Evolutionary conservation across 2,797 vertebrate genomes (phyloP).

Genomic region (Antrozous pallidus): DNA sequence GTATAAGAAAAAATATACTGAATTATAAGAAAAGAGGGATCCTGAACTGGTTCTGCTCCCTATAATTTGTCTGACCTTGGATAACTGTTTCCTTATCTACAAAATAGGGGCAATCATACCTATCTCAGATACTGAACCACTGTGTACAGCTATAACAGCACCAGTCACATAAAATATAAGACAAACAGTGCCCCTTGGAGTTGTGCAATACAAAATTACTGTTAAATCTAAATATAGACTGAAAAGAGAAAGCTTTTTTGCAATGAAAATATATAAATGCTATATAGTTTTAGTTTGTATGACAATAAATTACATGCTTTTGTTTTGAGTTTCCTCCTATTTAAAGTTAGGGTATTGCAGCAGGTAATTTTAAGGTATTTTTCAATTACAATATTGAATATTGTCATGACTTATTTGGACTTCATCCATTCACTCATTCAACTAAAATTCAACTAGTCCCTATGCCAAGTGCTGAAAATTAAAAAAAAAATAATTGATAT

Average conservation of each 20-base stretch:
- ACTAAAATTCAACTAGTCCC: not conserved
- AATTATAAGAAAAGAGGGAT: not conserved
- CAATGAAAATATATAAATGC: not conserved
- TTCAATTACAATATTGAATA: conserved; percentile 21
- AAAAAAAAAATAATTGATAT: not conserved
- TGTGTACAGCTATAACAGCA: not conserved
- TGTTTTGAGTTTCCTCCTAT: not conserved
- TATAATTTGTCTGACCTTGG: not conserved
- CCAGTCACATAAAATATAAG: not conserved
- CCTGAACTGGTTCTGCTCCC: not conserved
- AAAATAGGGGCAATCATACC: not conserved
- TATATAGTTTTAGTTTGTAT: conserved; percentile 1
- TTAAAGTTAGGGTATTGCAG: not conserved
- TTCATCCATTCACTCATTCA: conserved; percentile 19
- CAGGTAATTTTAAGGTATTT: not conserved
- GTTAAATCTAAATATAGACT: not conserved
- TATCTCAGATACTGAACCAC: not conserved
- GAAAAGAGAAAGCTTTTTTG: not conserved
- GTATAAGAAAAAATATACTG: not conserved
- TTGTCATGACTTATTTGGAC: not conserved
- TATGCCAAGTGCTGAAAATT: conserved; percentile 1
- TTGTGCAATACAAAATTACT: not conserved
- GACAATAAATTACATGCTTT: not conserved
- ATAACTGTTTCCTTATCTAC: not conserved
- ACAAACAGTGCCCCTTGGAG: not conserved